phyloP scores from a whole-genome alignment of 2,888 invertebrate species.

The Pristionchus japonicus region DNA sequence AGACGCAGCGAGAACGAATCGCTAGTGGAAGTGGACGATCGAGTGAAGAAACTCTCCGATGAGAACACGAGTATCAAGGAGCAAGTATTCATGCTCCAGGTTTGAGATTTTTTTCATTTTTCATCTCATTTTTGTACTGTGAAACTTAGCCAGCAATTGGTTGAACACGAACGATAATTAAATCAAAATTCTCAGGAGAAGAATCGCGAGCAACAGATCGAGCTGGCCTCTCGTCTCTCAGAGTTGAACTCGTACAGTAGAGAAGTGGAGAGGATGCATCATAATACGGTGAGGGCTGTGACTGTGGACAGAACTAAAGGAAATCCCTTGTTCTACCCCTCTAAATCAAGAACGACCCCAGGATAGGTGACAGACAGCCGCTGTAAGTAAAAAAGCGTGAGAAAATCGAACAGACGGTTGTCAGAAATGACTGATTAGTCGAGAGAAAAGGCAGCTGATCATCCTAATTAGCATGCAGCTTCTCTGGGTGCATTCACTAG shows the following conservation, averaged over 20 bases:
- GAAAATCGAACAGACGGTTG: not conserved
- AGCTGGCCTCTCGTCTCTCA: constrained; percentile 57
- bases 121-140: no score
- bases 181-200: no score
- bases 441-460: not conserved
- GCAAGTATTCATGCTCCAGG: constrained; percentile 62
- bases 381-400: not conserved
- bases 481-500: no score
- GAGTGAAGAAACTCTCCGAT: constrained; percentile 63
- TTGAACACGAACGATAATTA: no score
- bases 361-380: not conserved
- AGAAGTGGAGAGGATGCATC: constrained; percentile 68
- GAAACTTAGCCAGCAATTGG: no score
- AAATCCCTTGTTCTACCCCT: no score
- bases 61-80: constrained; percentile 72
- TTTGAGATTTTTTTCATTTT: not conserved
- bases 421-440: not conserved
- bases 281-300: constrained; percentile 65
- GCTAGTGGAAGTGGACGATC: constrained; percentile 61
- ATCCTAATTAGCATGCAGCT: not conserved
- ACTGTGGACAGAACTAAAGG: no score
- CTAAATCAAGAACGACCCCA: not conserved
- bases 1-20: constrained; percentile 60
- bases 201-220: constrained; percentile 64
- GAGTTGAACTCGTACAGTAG: constrained; percentile 65